Percentiles rank a stretch among this genome's conserved stretches.
phyloP scores from a whole-genome alignment of 2,797 vertebrate genomes.

The Triplophysa yarkandensis region DNA sequence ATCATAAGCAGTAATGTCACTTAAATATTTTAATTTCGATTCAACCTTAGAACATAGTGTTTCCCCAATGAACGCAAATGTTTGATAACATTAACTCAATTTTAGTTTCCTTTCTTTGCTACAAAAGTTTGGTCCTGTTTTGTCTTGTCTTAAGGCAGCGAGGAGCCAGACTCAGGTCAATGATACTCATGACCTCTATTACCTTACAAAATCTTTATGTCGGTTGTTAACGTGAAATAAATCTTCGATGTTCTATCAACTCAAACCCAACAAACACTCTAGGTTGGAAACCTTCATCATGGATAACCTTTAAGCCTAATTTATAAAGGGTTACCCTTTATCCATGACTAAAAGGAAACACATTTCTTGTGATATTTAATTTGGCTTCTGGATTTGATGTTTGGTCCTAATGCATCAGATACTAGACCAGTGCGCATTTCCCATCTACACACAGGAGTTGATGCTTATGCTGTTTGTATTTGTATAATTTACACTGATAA shows the following conservation, averaged over 20 bases:
- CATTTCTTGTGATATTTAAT: conserved; percentile 13
- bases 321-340: not conserved
- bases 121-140: not conserved
- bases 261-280: conserved; percentile 4
- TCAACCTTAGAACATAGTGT: too few species aligned
- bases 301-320: not conserved
- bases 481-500: conserved; percentile 58
- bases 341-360: conserved; percentile 35
- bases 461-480: conserved; percentile 1
- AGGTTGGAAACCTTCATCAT: not conserved
- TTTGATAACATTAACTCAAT: too few species aligned
- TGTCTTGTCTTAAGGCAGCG: not conserved
- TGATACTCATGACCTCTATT: not conserved
- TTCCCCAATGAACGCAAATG: too few species aligned
- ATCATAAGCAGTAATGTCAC: too few species aligned
- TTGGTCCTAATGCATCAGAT: conserved; percentile 53
- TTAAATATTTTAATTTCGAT: too few species aligned
- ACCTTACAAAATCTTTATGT: not conserved
- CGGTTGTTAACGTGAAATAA: not conserved
- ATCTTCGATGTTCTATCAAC: not conserved
- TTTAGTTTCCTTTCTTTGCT: too few species aligned
- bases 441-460: conserved; percentile 14
- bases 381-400: not conserved
- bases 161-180: not conserved
- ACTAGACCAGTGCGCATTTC: conserved; percentile 66